These are phyloP conservation scores for Cheilosia urbana DNA, from an alignment of 2,888 invertebrate genomes.

Conservation along the genomic window DNA sequence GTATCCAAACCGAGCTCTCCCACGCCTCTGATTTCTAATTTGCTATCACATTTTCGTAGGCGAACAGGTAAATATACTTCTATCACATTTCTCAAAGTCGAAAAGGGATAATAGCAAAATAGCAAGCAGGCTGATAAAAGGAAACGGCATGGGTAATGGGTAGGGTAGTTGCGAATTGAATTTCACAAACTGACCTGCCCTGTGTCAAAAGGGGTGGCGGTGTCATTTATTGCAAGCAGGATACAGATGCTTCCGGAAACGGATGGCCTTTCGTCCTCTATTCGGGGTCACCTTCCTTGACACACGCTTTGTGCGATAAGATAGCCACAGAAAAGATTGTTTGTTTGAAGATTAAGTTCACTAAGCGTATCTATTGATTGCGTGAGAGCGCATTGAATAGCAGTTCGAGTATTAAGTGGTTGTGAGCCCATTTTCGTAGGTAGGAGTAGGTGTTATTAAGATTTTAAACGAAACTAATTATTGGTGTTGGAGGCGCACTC, in stretches of 20 bases:
- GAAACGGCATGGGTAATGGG: not conserved
- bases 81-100: conserved; percentile 15
- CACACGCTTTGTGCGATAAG: not conserved
- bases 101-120: conserved; percentile 31
- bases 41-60: not conserved
- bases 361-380: conserved; percentile 3
- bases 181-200: conserved; percentile 37
- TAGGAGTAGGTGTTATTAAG: too few species aligned
- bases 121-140: conserved; percentile 13
- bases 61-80: conserved; percentile 9
- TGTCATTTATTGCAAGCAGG: conserved; percentile 35
- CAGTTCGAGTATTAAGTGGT: too few species aligned
- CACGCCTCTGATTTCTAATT: conserved; percentile 30
- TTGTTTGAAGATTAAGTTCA: conserved; percentile 3
- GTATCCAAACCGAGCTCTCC: conserved; percentile 1
- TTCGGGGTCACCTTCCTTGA: not conserved
- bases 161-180: conserved; percentile 12
- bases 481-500: too few species aligned
- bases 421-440: too few species aligned
- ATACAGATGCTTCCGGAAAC: conserved; percentile 6
- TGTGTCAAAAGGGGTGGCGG: conserved; percentile 38
- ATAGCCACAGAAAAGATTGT: not conserved
- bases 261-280: conserved; percentile 10
- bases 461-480: too few species aligned
- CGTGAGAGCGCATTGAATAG: too few species aligned